Evolutionary conservation across 2,113 vertebrate species (phyloP).

Genomic region (Menidia beryllina): DNA sequence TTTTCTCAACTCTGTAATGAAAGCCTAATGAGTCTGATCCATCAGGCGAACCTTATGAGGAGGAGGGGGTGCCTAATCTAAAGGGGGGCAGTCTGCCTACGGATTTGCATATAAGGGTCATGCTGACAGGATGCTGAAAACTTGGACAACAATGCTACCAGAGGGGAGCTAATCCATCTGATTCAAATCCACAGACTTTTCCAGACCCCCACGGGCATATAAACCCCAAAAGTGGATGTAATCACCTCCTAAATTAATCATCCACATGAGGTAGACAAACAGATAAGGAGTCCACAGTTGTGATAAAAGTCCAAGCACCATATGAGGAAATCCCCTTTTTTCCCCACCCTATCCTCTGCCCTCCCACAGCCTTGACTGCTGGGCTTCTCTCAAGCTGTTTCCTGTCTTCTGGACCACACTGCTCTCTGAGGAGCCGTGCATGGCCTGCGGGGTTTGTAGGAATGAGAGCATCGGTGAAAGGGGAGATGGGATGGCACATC

Average conservation of each 20-base stretch:
- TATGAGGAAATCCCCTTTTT: slow-evolving; percentile 79
- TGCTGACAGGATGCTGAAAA: background rate
- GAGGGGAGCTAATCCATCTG: background rate
- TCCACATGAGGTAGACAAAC: background rate
- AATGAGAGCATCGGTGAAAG: slow-evolving; percentile 42
- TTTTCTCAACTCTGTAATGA: slow-evolving; percentile 41
- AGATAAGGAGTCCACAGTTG: slow-evolving; percentile 38
- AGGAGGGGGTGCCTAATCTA: background rate
- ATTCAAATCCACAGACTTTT: background rate
- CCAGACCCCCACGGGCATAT: slow-evolving; percentile 1
- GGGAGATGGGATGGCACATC: slow-evolving; percentile 23
- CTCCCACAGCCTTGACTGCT: slow-evolving; percentile 79
- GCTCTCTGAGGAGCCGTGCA: slow-evolving; percentile 74
- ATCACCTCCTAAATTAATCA: slow-evolving; percentile 11
- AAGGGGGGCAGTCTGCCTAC: background rate
- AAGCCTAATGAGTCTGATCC: slow-evolving; percentile 16
- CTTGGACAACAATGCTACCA: slow-evolving; percentile 19
- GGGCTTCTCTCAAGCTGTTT: slow-evolving; percentile 84
- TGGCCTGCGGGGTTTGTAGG: slow-evolving; percentile 59
- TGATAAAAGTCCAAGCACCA: slow-evolving; percentile 57
- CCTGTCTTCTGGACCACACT: slow-evolving; percentile 81
- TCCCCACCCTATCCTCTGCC: slow-evolving; percentile 71
- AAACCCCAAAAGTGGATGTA: background rate
- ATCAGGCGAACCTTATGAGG: background rate
- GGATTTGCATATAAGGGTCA: slow-evolving; percentile 17